These are phyloP conservation scores for Sebastes elongatus DNA, from an alignment of 2,797 vertebrate species.

Conservation along the genomic window DNA sequence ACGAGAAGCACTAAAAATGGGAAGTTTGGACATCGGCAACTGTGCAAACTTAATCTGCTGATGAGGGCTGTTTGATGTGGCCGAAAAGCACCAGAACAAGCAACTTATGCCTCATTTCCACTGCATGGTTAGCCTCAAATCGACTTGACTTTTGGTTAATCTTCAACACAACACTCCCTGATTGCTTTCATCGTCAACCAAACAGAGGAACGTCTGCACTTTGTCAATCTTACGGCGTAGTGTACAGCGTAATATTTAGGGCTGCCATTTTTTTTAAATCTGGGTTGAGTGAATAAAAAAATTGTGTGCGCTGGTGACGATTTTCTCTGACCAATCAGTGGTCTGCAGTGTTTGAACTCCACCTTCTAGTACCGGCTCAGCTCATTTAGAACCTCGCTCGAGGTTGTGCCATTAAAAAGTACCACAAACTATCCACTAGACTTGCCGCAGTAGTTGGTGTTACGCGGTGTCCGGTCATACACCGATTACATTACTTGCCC, in stretches of 20 bases:
- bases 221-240: too few species aligned
- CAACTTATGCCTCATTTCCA: background rate
- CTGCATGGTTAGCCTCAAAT: background rate
- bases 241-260: too few species aligned
- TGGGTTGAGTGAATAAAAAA: background rate
- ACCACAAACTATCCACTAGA: too few species aligned
- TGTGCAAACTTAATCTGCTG: background rate
- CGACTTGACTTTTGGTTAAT: background rate
- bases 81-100: background rate
- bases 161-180: background rate
- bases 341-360: background rate
- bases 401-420: background rate
- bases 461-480: too few species aligned
- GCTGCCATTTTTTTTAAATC: background rate
- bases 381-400: accelerated
- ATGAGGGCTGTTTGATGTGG: background rate
- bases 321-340: too few species aligned
- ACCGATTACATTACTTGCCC: too few species aligned
- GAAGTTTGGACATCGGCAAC: background rate
- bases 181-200: background rate
- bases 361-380: background rate
- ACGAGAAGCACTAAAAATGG: background rate
- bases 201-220: background rate
- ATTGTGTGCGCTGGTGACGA: background rate
- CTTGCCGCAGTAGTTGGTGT: too few species aligned